phyloP scores from a whole-genome alignment of 2,888 invertebrate species.

The Andrena chrysosceles region DNA sequence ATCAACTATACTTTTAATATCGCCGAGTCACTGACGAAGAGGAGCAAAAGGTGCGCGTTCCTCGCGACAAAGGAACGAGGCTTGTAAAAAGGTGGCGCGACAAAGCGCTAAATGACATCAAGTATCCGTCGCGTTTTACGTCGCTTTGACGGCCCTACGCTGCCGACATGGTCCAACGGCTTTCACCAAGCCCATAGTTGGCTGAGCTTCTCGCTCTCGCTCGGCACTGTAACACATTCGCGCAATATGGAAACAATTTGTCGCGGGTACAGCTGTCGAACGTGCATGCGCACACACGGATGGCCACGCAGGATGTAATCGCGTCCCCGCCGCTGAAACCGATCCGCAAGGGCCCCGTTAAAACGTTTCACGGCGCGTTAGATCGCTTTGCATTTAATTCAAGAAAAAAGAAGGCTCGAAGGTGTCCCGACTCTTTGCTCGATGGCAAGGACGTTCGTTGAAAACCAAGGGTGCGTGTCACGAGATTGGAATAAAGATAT shows the following conservation, averaged over 20 bases:
- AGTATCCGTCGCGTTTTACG: conserved; percentile 52
- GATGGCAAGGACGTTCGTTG: too few relatives aligned
- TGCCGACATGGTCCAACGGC: conserved; percentile 53
- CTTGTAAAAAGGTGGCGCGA: conserved; percentile 41
- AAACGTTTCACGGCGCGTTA: conserved; percentile 34
- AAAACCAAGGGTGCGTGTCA: too few relatives aligned
- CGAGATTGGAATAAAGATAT: too few relatives aligned
- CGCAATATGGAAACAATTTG: conserved; percentile 49
- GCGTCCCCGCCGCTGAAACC: conserved; percentile 26
- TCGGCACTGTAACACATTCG: conserved; percentile 29
- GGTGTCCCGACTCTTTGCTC: background rate
- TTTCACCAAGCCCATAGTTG: conserved; percentile 48
- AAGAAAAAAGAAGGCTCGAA: background rate
- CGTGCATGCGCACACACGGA: conserved; percentile 16
- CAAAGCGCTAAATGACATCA: conserved; percentile 56
- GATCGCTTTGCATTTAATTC: conserved; percentile 1
- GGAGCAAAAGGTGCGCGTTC: background rate
- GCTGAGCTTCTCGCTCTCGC: conserved; percentile 33
- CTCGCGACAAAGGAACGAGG: conserved; percentile 36
- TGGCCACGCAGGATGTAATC: conserved; percentile 41
- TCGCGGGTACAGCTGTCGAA: conserved; percentile 41
- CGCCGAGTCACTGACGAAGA: conserved; percentile 30
- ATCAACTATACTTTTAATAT: conserved; percentile 23
- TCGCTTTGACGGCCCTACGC: conserved; percentile 54
- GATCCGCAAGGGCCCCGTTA: conserved; percentile 11